These are phyloP conservation scores for Syngnathus typhle DNA, from an alignment of 2,113 vertebrate genomes.

Conservation along the genomic window DNA sequence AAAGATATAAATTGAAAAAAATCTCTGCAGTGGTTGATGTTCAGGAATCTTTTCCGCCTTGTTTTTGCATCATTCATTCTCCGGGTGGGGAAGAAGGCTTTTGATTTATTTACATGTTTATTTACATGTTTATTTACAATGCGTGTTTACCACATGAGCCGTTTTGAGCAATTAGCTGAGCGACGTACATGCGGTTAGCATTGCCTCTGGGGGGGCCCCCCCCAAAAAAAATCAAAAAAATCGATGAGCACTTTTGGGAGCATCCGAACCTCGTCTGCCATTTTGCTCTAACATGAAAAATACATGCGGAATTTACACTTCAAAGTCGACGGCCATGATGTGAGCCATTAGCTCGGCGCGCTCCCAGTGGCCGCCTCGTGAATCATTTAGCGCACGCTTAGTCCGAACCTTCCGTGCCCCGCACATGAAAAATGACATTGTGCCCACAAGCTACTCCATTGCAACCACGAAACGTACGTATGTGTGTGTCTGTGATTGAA, in stretches of 20 bases:
- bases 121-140: slow-evolving; percentile 76
- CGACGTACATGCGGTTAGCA: slow-evolving; percentile 82
- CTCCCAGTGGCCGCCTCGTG: slow-evolving; percentile 60
- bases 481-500: too few species aligned
- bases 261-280: slow-evolving; percentile 14
- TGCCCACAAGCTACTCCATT: neutral
- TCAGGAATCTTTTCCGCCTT: slow-evolving; percentile 95
- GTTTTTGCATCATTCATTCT: slow-evolving; percentile 99
- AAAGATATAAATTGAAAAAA: slow-evolving; percentile 86
- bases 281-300: slow-evolving; percentile 61
- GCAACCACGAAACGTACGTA: neutral
- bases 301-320: slow-evolving; percentile 65
- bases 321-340: slow-evolving; percentile 61
- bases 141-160: slow-evolving; percentile 70
- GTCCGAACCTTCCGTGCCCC: neutral
- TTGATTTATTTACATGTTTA: slow-evolving; percentile 75
- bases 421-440: neutral
- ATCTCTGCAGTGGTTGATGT: slow-evolving; percentile 84
- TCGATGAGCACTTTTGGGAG: slow-evolving; percentile 43
- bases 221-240: slow-evolving; percentile 25
- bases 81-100: slow-evolving; percentile 67
- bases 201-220: slow-evolving; percentile 46
- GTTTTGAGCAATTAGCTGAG: neutral
- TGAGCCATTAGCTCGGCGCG: slow-evolving; percentile 55
- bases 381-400: slow-evolving; percentile 61